A percentile compares a stretch with the other conserved stretches of the same genome.
phyloP scores from a whole-genome alignment of 2,888 invertebrate genomes.

The Macrophya alboannulata region DNA sequence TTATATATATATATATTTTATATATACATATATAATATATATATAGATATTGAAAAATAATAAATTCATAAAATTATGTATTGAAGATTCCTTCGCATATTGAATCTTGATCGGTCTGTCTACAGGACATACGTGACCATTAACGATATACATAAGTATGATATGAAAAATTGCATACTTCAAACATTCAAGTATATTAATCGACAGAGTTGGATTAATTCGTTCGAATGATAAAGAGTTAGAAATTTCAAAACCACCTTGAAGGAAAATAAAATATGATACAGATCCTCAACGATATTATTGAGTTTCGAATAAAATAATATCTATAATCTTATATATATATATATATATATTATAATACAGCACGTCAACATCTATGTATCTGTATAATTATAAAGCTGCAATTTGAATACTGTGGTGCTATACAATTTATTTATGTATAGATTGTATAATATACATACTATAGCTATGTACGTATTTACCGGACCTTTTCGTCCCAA shows the following conservation, averaged over 20 bases:
- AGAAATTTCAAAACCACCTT: not conserved
- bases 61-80: not conserved
- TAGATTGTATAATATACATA: not conserved
- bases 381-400: conserved; percentile 76
- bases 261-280: conserved; percentile 9
- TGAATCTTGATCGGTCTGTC: not conserved
- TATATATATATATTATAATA: not conserved
- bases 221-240: not conserved
- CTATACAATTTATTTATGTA: conserved; percentile 63
- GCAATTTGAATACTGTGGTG: conserved; percentile 79
- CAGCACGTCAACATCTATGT: conserved; percentile 58
- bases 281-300: conserved; percentile 12
- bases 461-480: not conserved
- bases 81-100: not conserved
- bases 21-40: not conserved
- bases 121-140: not conserved
- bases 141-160: not conserved
- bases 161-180: not conserved
- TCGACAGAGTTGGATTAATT: not conserved
- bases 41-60: not conserved
- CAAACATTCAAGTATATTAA: not conserved
- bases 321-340: conserved; percentile 66
- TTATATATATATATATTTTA: not conserved
- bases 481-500: not conserved
- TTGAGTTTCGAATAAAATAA: conserved; percentile 70